phyloP scores from a whole-genome alignment of 2,797 vertebrate species.

The Helarctos malayanus region DNA sequence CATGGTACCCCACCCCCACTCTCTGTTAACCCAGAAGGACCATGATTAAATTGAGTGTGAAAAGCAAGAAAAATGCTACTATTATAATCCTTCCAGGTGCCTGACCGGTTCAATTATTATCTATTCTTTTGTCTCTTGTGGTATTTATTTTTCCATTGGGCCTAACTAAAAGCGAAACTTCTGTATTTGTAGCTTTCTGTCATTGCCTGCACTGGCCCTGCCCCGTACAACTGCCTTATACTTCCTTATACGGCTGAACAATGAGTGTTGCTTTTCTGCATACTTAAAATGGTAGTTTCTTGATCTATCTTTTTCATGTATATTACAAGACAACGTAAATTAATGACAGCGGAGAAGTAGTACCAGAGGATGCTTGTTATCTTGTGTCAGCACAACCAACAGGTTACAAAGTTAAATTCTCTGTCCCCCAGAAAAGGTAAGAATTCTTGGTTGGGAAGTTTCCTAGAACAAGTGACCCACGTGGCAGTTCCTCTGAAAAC shows the following conservation, averaged over 20 bases:
- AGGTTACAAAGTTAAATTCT: background rate
- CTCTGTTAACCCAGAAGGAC: background rate
- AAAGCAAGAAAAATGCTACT: background rate
- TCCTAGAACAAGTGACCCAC: background rate
- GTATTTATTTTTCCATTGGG: background rate
- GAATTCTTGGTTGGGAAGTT: background rate
- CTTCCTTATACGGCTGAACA: constrained; percentile 48
- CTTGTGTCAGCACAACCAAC: background rate
- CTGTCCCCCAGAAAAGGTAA: background rate
- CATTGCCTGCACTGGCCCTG: background rate
- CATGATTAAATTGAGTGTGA: background rate
- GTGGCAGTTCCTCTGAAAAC: background rate
- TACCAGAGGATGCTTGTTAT: background rate
- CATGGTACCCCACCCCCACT: too few relatives aligned
- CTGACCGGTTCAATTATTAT: background rate
- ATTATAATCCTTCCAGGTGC: background rate
- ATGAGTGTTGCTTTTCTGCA: background rate
- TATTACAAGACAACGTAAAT: background rate
- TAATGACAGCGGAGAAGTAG: background rate
- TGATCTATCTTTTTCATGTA: background rate
- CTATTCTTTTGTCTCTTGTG: background rate
- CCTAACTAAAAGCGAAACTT: constrained; percentile 22
- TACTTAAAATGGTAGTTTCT: constrained; percentile 54
- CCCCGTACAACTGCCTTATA: background rate
- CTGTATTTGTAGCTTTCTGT: background rate